Conservation (phyloP, 2,797 vertebrate genomes). For the Sebastes vulpes region DNA sequence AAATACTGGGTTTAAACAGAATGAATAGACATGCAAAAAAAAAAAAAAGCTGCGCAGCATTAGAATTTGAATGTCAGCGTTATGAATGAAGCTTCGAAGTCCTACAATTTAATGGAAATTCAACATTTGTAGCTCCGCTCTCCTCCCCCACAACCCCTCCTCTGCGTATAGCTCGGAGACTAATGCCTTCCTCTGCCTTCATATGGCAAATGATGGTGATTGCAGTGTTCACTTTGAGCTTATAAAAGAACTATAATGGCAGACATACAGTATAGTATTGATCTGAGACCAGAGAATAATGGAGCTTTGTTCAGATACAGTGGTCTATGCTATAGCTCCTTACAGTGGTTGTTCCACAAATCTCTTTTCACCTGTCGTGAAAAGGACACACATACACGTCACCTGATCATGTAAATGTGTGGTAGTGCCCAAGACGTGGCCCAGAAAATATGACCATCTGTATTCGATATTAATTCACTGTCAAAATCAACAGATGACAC, state of each 20-base stretch:
- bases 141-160: not conserved
- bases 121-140: not conserved
- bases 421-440: not conserved
- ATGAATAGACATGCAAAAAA: not conserved
- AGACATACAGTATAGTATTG: not conserved
- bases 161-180: not conserved
- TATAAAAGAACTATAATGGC: not conserved
- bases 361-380: not conserved
- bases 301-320: not conserved
- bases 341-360: no score
- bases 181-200: not conserved
- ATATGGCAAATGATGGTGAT: conserved; percentile 6
- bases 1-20: not conserved
- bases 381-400: not conserved
- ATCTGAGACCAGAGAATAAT: not conserved
- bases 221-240: not conserved
- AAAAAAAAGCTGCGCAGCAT: not conserved
- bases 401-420: not conserved
- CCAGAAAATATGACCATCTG: conserved; percentile 34
- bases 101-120: not conserved
- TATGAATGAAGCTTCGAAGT: not conserved
- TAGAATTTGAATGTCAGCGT: not conserved
- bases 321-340: not conserved
- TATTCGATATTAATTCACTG: conserved; percentile 35
- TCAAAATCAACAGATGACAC: conserved; percentile 51